Percentiles rank a stretch among this genome's conserved stretches.
These are phyloP conservation scores for Propithecus deckenii DNA, from an alignment of 2,797 vertebrate genomes.

Conservation along the genomic window DNA sequence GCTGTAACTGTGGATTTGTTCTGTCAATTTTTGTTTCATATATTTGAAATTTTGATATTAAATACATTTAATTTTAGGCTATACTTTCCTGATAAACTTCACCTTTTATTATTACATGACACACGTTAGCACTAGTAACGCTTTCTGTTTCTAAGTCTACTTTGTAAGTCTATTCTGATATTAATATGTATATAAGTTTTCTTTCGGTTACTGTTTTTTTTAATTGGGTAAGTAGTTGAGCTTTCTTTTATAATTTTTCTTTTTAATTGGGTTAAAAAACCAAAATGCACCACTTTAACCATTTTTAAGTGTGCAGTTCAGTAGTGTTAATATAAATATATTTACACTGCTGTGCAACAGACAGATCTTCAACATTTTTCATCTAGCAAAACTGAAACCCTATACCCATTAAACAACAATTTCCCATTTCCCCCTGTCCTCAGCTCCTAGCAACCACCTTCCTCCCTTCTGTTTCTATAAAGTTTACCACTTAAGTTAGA, in stretches of 20 bases:
- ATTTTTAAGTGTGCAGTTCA: background rate
- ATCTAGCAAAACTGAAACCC: slow-evolving; percentile 1
- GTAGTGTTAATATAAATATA: background rate
- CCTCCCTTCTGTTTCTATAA: background rate
- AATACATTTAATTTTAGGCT: background rate
- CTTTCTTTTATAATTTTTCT: background rate
- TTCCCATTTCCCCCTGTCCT: background rate
- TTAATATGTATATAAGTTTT: background rate
- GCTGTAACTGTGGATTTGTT: background rate
- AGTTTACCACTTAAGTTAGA: background rate
- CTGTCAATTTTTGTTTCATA: background rate
- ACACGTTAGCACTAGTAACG: background rate
- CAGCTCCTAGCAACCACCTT: background rate
- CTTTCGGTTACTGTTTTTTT: background rate
- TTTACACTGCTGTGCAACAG: background rate
- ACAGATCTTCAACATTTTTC: background rate
- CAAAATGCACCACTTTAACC: background rate
- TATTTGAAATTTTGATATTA: background rate
- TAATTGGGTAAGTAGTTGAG: background rate
- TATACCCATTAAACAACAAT: background rate
- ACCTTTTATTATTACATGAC: background rate
- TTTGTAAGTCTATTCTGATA: background rate
- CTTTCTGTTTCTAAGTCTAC: background rate
- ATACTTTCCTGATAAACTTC: background rate
- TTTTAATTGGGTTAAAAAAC: background rate